These are phyloP conservation scores for Pachycephala philippinensis DNA, from an alignment of 2,113 vertebrate genomes.

Conservation along the genomic window DNA sequence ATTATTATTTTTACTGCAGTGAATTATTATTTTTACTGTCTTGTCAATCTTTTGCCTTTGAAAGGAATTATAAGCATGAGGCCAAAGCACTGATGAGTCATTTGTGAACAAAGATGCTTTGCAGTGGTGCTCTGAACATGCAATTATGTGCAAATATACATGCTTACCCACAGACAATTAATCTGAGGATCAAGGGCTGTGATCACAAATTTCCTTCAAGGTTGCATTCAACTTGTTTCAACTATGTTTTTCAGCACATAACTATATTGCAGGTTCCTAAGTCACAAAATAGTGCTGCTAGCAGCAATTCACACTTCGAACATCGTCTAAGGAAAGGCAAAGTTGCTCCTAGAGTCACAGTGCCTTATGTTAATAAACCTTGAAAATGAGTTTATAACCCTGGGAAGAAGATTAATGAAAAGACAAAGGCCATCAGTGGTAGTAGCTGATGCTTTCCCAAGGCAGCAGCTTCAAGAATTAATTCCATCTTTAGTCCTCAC, in stretches of 20 bases:
- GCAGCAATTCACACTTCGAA: background rate
- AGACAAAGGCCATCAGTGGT: background rate
- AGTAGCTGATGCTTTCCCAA: background rate
- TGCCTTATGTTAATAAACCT: background rate
- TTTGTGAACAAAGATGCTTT: constrained; percentile 2
- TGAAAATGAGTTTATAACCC: background rate
- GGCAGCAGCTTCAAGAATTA: background rate
- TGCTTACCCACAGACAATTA: background rate
- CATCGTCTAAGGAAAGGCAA: background rate
- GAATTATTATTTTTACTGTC: background rate
- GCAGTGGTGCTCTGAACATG: background rate
- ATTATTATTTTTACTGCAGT: background rate
- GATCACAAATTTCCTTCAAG: background rate
- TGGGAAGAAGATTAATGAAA: background rate
- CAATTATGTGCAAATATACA: background rate
- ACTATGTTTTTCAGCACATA: background rate
- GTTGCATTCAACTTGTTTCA: background rate
- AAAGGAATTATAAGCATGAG: background rate
- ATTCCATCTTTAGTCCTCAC: background rate
- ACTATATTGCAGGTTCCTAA: background rate
- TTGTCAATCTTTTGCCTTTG: background rate
- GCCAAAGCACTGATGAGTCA: background rate
- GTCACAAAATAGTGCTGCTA: background rate
- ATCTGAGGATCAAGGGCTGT: background rate
- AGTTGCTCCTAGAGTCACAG: background rate